A percentile compares a stretch with the other conserved stretches of the same genome.
These are phyloP conservation scores for Nycticebus coucang DNA, from an alignment of 2,113 vertebrate genomes.

Conservation along the genomic window DNA sequence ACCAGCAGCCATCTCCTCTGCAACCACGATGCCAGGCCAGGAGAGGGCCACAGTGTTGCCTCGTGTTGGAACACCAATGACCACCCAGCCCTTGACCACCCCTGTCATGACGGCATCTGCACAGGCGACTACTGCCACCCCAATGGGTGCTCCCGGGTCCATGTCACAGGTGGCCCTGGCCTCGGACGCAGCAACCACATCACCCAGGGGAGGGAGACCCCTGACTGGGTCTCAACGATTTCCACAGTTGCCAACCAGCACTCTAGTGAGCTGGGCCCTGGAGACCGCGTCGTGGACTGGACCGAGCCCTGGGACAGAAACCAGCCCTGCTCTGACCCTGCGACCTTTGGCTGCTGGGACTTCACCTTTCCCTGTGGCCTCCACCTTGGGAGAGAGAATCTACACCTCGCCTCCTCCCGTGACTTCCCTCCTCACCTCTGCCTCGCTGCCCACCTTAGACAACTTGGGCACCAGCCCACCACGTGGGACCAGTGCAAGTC, in stretches of 20 bases:
- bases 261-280: neutral
- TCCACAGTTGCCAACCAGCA: neutral
- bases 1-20: too few species aligned
- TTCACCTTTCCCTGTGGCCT: too few species aligned
- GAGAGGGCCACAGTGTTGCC: too few species aligned
- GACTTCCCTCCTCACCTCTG: too few species aligned
- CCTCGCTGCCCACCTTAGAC: too few species aligned
- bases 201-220: too few species aligned
- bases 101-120: neutral
- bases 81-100: too few species aligned
- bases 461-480: accelerated
- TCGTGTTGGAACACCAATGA: too few species aligned
- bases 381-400: too few species aligned
- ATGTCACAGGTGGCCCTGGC: neutral
- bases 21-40: too few species aligned
- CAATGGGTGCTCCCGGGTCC: accelerated
- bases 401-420: too few species aligned
- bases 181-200: accelerated
- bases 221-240: accelerated
- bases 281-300: too few species aligned
- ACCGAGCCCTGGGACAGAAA: neutral
- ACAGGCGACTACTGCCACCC: neutral
- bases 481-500: neutral
- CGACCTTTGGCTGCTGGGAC: neutral
- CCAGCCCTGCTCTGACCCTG: neutral